A percentile compares a stretch with the other conserved stretches of the same genome.
phyloP scores from a whole-genome alignment of 2,113 vertebrate genomes.

The Xenus cinereus region DNA sequence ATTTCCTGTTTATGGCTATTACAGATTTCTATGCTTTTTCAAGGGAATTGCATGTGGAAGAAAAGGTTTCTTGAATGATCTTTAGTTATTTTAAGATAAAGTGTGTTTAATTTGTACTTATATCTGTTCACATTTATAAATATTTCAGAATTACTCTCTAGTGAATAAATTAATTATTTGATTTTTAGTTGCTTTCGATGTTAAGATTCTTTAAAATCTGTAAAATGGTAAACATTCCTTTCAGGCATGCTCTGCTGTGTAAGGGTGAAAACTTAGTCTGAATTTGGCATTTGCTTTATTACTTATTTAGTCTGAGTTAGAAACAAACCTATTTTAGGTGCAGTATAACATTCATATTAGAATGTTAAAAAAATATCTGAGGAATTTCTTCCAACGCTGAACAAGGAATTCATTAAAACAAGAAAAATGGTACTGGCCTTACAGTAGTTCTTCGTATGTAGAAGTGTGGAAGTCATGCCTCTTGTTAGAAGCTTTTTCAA shows the following conservation, averaged over 20 bases:
- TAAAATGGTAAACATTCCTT: neutral
- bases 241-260: neutral
- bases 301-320: neutral
- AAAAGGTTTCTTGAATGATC: neutral
- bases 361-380: neutral
- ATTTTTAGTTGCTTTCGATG: neutral
- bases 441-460: neutral
- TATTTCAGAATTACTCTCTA: neutral
- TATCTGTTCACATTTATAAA: neutral
- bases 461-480: neutral
- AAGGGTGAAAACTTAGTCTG: neutral
- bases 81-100: neutral
- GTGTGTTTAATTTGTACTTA: neutral
- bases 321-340: neutral
- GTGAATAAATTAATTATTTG: neutral
- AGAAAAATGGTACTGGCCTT: neutral
- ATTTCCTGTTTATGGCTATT: neutral
- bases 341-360: neutral
- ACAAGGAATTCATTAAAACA: neutral
- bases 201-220: neutral
- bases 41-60: neutral
- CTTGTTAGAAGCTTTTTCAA: neutral
- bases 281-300: neutral
- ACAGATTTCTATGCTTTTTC: neutral
- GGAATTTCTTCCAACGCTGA: neutral